Percentiles rank a stretch among this genome's conserved stretches.
Evolutionary conservation across 2,888 invertebrate genomes (phyloP).

Genomic region (Mesorhabditis sp.): DNA sequence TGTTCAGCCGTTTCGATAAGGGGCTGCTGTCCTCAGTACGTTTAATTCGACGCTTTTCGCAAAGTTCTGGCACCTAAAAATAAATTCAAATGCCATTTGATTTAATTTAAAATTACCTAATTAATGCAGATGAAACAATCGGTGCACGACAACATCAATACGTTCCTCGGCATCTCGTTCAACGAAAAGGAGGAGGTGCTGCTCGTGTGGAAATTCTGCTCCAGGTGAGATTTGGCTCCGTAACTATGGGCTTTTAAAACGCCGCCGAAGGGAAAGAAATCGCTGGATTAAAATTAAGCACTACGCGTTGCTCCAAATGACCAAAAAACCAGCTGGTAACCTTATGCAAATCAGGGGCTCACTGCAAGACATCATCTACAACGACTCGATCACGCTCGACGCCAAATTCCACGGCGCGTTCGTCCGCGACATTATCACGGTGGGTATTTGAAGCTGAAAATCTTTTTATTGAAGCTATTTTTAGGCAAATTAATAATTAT

Average conservation of each 20-base stretch:
- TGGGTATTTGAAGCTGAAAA: conserved; percentile 6
- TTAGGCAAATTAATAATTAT: background rate
- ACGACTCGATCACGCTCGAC: conserved; percentile 33
- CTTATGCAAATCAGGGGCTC: conserved; percentile 4
- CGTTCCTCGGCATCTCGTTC: conserved; percentile 77
- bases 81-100: background rate
- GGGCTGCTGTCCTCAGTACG: conserved; percentile 30
- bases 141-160: conserved; percentile 91
- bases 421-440: conserved; percentile 39
- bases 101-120: background rate
- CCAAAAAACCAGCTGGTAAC: background rate
- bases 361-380: conserved; percentile 41
- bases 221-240: conserved; percentile 20
- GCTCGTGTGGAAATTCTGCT: conserved; percentile 55
- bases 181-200: conserved; percentile 55
- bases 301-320: too few species aligned
- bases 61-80: background rate
- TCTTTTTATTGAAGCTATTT: background rate
- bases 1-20: conserved; percentile 32
- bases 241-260: too few species aligned
- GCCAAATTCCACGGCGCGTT: conserved; percentile 43
- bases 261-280: too few species aligned
- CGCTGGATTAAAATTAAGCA: too few species aligned
- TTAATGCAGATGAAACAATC: conserved; percentile 73
- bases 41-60: background rate